phyloP scores from a whole-genome alignment of 2,888 invertebrate genomes.

The Drosophila villosipedis region DNA sequence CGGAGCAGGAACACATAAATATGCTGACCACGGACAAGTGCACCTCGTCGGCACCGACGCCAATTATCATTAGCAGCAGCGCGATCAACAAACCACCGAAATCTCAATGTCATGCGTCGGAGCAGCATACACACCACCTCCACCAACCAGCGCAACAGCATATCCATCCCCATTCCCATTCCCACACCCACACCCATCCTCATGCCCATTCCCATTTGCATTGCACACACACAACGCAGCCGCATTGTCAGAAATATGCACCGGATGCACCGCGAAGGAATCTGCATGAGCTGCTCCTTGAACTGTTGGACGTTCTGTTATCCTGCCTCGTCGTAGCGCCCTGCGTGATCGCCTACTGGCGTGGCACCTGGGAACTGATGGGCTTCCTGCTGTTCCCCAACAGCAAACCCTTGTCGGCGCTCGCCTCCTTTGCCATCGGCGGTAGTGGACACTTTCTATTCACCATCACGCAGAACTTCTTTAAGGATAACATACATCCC shows the following conservation, averaged over 20 bases:
- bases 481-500: slow-evolving; percentile 88
- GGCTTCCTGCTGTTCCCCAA: slow-evolving; percentile 90
- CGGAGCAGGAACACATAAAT: slow-evolving; percentile 17
- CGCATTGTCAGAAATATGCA: slow-evolving; percentile 44
- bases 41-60: slow-evolving; percentile 43
- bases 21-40: slow-evolving; percentile 68
- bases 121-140: slow-evolving; percentile 36
- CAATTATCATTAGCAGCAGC: slow-evolving; percentile 57
- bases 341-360: slow-evolving; percentile 94
- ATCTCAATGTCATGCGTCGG: slow-evolving; percentile 53
- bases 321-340: slow-evolving; percentile 91
- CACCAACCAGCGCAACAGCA: slow-evolving; percentile 23
- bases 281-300: slow-evolving; percentile 86
- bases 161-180: not conserved
- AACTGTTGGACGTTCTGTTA: slow-evolving; percentile 90
- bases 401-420: slow-evolving; percentile 87
- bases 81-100: slow-evolving; percentile 30
- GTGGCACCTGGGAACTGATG: slow-evolving; percentile 93
- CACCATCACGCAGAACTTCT: slow-evolving; percentile 88
- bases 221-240: slow-evolving; percentile 40
- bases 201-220: slow-evolving; percentile 32
- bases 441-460: slow-evolving; percentile 89
- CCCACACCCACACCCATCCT: slow-evolving; percentile 5
- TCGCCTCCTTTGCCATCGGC: slow-evolving; percentile 90
- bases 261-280: slow-evolving; percentile 66